Evolutionary conservation across 2,888 invertebrate genomes (phyloP), one percentile per base, ranked within the genome.

Genomic region (Macrosiphum euphorbiae): DNA sequence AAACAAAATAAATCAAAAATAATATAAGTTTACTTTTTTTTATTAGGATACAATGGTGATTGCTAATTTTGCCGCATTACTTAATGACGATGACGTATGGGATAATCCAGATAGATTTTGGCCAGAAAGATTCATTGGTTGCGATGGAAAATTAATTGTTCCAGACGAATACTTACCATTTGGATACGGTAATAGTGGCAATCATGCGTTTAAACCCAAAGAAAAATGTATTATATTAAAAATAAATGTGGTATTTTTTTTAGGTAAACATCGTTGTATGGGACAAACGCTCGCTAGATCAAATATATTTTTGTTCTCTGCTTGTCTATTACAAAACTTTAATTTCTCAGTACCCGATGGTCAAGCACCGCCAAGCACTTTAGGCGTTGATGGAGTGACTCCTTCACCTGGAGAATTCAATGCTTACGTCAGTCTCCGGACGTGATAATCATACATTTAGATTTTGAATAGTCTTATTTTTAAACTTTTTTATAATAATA

Each of bases 201-300:
- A 78, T 78, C 3, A 41, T 11, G 85, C 10, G 26, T 86, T 47
- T 47, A 61, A 90, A 47, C 5, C 11, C 35, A 26, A 89, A 58
- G 4, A 20, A 35, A 90, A 28, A 44, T 28, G 13, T 47, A 95
- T 94, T 87, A 26, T 67, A 78, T 35, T 52, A 47, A 47, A 55
- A 85, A 1, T 58, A 86, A 47, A 20, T 41, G 20, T 78, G 52
- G 1, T 55, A 90, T 55, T 78, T 55, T 67, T 90, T 94, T 41
- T 95, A 96, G 96, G 96, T 0, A 97, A 97, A 95, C 98, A 97
- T 95, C 97, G 98, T 92, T 98, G 98, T 95, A 97, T 98, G 97
- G 98, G 98, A 0, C 98, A 98, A 95, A 96, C 97, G 0, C 96
- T 98, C 95, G 97, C 97, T 0, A 97, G 97, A 95, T 97, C 98